phyloP scores from a whole-genome alignment of 2,888 invertebrate genomes.

The Ochropleura leucogaster region DNA sequence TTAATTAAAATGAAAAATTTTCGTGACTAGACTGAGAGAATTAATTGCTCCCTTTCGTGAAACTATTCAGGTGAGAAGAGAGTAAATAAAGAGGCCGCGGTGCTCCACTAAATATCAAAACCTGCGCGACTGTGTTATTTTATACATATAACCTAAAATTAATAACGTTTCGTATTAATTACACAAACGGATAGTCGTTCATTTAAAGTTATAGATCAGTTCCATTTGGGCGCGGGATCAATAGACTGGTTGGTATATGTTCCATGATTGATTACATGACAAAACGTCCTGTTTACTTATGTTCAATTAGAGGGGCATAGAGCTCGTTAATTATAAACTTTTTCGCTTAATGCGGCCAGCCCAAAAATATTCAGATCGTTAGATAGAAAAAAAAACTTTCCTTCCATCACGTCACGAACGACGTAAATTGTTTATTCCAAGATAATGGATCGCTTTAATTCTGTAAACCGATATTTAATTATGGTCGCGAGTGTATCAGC shows the following conservation, averaged over 20 bases:
- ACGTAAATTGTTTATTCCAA: constrained; percentile 62
- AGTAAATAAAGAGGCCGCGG: constrained; percentile 77
- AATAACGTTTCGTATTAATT: constrained; percentile 30
- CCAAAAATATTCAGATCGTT: constrained; percentile 64
- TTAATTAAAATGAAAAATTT: constrained; percentile 90
- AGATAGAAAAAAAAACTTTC: constrained; percentile 61
- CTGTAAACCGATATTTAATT: constrained; percentile 61
- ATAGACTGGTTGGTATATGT: constrained; percentile 33
- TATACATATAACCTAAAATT: constrained; percentile 3
- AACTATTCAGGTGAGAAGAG: constrained; percentile 88
- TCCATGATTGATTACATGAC: constrained; percentile 64
- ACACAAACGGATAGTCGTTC: constrained; percentile 12
- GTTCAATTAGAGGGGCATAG: constrained; percentile 64
- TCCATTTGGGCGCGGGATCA: constrained; percentile 38
- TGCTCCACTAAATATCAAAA: constrained; percentile 66
- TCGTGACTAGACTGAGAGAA: constrained; percentile 88
- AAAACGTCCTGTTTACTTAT: constrained; percentile 65
- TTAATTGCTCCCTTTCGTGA: constrained; percentile 86
- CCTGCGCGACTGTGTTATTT: constrained; percentile 19
- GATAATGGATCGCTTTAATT: constrained; percentile 64
- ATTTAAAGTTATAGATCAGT: constrained; percentile 39
- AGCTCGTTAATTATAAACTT: constrained; percentile 74
- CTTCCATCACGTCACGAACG: constrained; percentile 55
- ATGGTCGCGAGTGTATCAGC: constrained; percentile 52
- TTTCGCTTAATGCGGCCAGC: constrained; percentile 64